Base-by-base conservation (phyloP, 1,140 invertebrate genomes). In the Pissodes strobi region DNA sequence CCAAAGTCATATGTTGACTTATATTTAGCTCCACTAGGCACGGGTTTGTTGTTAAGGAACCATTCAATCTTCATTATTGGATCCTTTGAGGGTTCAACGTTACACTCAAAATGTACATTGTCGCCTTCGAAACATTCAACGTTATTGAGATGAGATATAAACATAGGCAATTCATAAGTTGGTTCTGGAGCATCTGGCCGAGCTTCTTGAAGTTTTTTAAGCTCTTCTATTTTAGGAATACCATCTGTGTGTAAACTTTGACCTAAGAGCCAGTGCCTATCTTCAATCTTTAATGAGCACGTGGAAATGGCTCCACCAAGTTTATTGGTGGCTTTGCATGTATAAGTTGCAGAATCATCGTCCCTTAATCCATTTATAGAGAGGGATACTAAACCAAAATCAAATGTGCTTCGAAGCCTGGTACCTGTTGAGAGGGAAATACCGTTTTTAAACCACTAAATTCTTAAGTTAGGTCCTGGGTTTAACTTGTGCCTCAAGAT, bases 371-470 rank as follows among this genome's bases (percentile, higher is more conserved):
- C 87, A 75, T 92, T 92, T 56, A 98, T 92, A 23, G 94, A 93
- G 6, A 97, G 79, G 0, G 91, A 93, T 0, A 97, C 94, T n/a
- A 96, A 81, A 21, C 95, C 95, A 78, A 97, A 98, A 76, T 96
- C 93, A 70, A 95, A 94, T 3, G 92, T 94, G 70, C 92, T 94
- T 69, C 90, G 88, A 43, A 95, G 82, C 67, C 94, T 84, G 9
- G 93, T 86, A 71, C 92, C 92, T 49, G 90, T 93, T 56, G 90
- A 90, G 12, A 95, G 78, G 10, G 89, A 84, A n/a, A 93, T 79
- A 21, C 93, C 92, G 77, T 97, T 95, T 74, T 95, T 95, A 77
- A 92, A 95, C 94, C 94, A 95, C 77, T 94, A 91, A 27, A 94
- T 88, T 51, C 86, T 84, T 2, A 96, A 84, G 73, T 96, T 92